phyloP scores from a whole-genome alignment of 2,113 vertebrate species.

The Nycticebus coucang region DNA sequence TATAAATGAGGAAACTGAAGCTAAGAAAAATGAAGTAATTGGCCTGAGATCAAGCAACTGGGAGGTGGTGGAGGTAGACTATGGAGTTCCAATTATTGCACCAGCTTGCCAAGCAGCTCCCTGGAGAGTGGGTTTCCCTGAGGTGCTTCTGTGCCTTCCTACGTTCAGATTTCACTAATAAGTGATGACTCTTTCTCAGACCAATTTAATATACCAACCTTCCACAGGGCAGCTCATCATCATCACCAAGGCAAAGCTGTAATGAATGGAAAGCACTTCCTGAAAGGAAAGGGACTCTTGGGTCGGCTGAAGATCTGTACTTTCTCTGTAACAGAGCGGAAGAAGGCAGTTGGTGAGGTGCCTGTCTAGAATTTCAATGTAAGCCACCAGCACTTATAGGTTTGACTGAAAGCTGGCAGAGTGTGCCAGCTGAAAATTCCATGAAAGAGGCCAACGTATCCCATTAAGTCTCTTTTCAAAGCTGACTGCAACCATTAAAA shows the following conservation, averaged over 20 bases:
- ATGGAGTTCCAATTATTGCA: neutral
- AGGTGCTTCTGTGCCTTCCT: neutral
- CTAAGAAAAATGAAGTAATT: neutral
- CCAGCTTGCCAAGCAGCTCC: neutral
- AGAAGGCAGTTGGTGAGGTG: slow-evolving; percentile 19
- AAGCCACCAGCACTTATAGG: slow-evolving; percentile 37
- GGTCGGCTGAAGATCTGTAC: neutral
- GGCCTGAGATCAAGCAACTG: neutral
- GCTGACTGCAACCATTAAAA: slow-evolving; percentile 55
- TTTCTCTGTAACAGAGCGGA: slow-evolving; percentile 38
- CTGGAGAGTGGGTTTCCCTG: neutral
- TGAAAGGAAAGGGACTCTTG: neutral
- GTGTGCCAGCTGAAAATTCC: slow-evolving; percentile 48
- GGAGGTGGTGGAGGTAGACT: neutral
- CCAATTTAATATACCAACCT: neutral
- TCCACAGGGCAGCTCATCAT: neutral
- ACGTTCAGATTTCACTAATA: neutral
- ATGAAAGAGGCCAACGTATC: slow-evolving; percentile 55
- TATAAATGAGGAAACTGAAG: slow-evolving; percentile 19
- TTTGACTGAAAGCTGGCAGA: slow-evolving; percentile 40
- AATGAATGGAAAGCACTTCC: slow-evolving; percentile 17
- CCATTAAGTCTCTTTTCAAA: slow-evolving; percentile 53
- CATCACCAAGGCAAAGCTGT: neutral
- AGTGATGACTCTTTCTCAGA: neutral
- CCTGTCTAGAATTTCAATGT: slow-evolving; percentile 66